Evolutionary conservation across 1,140 invertebrate species (phyloP).

Genomic region (Drosophila navojoa): DNA sequence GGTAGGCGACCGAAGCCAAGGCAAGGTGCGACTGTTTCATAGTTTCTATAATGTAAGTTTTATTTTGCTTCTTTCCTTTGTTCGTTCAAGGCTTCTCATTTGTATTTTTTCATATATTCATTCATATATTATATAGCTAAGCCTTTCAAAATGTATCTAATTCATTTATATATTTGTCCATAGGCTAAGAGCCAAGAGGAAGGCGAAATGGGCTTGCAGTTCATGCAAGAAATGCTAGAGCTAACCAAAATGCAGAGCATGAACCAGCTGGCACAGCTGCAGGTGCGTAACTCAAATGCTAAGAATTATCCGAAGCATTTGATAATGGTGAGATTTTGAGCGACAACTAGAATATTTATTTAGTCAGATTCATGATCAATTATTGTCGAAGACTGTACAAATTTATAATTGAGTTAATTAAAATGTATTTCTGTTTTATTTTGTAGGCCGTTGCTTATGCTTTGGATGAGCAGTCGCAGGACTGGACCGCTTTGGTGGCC

Average conservation of each 20-base stretch:
- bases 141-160: background rate
- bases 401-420: no score
- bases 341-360: background rate
- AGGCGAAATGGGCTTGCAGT: slow-evolving; percentile 95
- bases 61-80: slow-evolving; percentile 53
- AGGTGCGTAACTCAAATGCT: slow-evolving; percentile 63
- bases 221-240: slow-evolving; percentile 99
- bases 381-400: background rate
- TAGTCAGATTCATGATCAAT: background rate
- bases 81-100: slow-evolving; percentile 30
- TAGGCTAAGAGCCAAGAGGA: slow-evolving; percentile 93
- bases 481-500: slow-evolving; percentile 86
- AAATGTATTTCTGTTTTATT: background rate
- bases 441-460: slow-evolving; percentile 85
- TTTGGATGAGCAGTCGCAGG: slow-evolving; percentile 74
- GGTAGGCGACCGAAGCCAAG: slow-evolving; percentile 89
- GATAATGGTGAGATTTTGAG: slow-evolving; percentile 18
- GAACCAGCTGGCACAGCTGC: slow-evolving; percentile 86
- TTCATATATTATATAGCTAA: background rate
- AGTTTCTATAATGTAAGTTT: slow-evolving; percentile 90
- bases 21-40: slow-evolving; percentile 95
- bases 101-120: background rate
- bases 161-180: background rate
- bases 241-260: slow-evolving; percentile 90
- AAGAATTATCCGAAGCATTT: slow-evolving; percentile 10